Evolutionary conservation across 2,888 invertebrate species (phyloP).

Genomic region (Sphaerophoria taeniata): DNA sequence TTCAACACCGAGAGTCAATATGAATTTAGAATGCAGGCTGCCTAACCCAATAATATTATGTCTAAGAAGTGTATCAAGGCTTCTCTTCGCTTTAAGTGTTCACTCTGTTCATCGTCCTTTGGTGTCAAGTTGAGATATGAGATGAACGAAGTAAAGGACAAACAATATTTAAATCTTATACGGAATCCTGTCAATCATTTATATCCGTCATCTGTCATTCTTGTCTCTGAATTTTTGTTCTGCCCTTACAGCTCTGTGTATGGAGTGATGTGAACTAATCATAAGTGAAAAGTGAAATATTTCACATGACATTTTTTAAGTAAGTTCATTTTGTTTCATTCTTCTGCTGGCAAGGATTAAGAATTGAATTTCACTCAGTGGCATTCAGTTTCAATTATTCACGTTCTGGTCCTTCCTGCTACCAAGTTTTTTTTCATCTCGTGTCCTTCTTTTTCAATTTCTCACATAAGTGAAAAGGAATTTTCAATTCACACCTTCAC

Average conservation of each 20-base stretch:
- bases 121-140: constrained; percentile 31
- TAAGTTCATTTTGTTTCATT: constrained; percentile 23
- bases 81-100: constrained; percentile 56
- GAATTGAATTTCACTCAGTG: constrained; percentile 60
- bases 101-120: constrained; percentile 13
- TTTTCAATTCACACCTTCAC: constrained; percentile 70
- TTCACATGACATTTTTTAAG: constrained; percentile 57
- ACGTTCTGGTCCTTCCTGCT: constrained; percentile 2
- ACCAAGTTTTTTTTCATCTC: constrained; percentile 14
- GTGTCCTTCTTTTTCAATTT: constrained; percentile 25
- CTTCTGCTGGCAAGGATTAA: constrained; percentile 35
- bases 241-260: not conserved
- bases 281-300: constrained; percentile 58
- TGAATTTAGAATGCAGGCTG: constrained; percentile 21
- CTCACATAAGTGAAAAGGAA: constrained; percentile 66
- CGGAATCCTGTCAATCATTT: constrained; percentile 71
- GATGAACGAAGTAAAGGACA: not conserved
- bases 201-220: not conserved
- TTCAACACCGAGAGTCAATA: constrained; percentile 24
- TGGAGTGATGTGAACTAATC: not conserved
- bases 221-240: not conserved
- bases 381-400: constrained; percentile 58
- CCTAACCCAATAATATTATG: constrained; percentile 61
- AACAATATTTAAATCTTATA: constrained; percentile 61
- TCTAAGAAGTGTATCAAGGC: constrained; percentile 42